Percentiles rank a stretch among this genome's conserved stretches.
Evolutionary conservation across 92 coral and sea anemone species (phyloP).

Genomic region (Umimayanthus chanpuru): DNA sequence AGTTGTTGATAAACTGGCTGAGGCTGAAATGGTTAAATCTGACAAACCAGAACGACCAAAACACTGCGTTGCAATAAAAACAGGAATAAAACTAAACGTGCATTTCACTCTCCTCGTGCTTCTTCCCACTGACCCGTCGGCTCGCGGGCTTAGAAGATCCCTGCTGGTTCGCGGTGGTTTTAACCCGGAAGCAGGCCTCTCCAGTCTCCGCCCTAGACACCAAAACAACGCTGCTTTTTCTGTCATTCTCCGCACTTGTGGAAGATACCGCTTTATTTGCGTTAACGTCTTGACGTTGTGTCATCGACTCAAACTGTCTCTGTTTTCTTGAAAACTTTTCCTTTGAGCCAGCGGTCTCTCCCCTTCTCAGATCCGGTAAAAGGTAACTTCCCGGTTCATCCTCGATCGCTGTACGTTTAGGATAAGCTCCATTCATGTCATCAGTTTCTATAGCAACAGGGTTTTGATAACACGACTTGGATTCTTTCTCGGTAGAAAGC

Average conservation of each 20-base stretch:
- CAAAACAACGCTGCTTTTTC: slow-evolving; percentile 16
- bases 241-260: not conserved
- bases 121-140: slow-evolving; percentile 7
- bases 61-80: not conserved
- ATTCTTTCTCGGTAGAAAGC: not conserved
- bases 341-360: not conserved
- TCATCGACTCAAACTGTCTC: not conserved
- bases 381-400: slow-evolving; percentile 1
- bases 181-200: slow-evolving; percentile 27
- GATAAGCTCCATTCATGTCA: not conserved
- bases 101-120: not conserved
- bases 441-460: slow-evolving; percentile 2
- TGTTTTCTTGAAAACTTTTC: not conserved
- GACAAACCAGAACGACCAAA: too few species aligned
- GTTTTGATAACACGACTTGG: not conserved
- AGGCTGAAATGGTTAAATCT: too few species aligned
- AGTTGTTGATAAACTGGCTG: too few species aligned
- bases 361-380: slow-evolving; percentile 20
- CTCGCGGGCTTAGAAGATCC: not conserved
- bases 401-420: not conserved
- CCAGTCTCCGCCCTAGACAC: slow-evolving; percentile 24
- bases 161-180: not conserved
- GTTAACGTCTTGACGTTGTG: slow-evolving; percentile 8
- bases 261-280: slow-evolving; percentile 8
- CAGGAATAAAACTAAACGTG: not conserved